Percentiles rank a stretch among this genome's conserved stretches.
phyloP scores from a whole-genome alignment of 2,888 invertebrate genomes.

The Dugesia japonica region DNA sequence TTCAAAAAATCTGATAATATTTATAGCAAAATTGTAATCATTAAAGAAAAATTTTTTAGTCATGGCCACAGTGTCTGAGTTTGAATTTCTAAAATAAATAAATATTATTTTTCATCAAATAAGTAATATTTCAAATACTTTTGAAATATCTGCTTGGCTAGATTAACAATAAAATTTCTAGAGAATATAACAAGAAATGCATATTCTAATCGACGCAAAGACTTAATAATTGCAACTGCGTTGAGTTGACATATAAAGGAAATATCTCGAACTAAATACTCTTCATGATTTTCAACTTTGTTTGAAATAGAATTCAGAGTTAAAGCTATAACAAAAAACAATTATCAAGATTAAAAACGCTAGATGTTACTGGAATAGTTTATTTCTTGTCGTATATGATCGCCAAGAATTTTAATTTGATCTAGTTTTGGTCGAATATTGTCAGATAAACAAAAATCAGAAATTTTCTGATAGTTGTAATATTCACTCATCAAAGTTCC shows the following conservation, averaged over 20 bases:
- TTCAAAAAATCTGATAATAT: background rate
- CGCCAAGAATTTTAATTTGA: background rate
- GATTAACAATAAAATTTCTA: background rate
- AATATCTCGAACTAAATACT: background rate
- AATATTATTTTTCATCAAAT: background rate
- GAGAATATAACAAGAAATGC: background rate
- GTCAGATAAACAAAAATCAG: background rate
- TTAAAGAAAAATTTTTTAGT: conserved; percentile 6
- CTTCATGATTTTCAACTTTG: background rate
- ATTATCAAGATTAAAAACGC: background rate
- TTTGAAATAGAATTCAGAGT: background rate
- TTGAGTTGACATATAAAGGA: background rate
- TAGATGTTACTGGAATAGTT: background rate
- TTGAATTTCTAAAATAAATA: background rate
- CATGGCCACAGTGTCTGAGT: background rate
- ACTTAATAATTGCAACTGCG: background rate
- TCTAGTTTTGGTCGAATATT: conserved; percentile 3
- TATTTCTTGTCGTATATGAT: background rate
- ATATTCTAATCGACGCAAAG: background rate
- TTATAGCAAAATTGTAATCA: background rate
- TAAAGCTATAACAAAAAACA: background rate
- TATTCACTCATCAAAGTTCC: conserved; percentile 1
- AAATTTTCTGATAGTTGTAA: background rate
- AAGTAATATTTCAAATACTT: background rate
- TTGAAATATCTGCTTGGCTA: background rate